Conservation (phyloP, 2,113 vertebrate genomes). For the Tricholaema leucomelas region DNA sequence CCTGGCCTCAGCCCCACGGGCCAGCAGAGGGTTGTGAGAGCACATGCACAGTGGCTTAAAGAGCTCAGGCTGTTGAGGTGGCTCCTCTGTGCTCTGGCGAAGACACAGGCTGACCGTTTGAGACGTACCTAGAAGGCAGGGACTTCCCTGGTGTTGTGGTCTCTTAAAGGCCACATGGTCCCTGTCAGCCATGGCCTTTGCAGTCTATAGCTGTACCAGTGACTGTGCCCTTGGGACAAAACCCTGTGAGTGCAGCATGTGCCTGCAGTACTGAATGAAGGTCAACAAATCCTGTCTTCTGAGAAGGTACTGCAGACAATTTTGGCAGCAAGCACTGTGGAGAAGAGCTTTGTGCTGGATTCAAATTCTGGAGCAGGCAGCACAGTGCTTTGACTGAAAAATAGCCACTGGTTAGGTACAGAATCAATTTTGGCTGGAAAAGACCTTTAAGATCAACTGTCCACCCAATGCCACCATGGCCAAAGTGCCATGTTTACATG, state of each 20-base stretch:
- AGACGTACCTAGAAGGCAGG: neutral
- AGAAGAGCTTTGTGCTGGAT: neutral
- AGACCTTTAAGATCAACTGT: too few relatives aligned
- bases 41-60: neutral
- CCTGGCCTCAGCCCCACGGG: neutral
- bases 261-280: neutral
- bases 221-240: neutral
- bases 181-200: neutral
- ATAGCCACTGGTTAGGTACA: neutral
- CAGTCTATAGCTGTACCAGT: neutral
- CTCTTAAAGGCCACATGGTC: neutral
- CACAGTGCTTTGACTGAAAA: neutral
- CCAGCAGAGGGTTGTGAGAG: neutral
- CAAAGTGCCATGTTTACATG: too few relatives aligned
- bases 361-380: neutral
- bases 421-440: too few relatives aligned
- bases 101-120: too few relatives aligned
- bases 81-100: neutral
- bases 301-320: neutral
- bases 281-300: neutral
- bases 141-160: neutral
- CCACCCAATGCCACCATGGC: too few relatives aligned
- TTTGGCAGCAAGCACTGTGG: neutral
- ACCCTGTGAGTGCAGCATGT: rapidly evolving
- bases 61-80: neutral